Evolutionary conservation across 2,113 vertebrate species (phyloP).

Genomic region (Cepphus grylle): DNA sequence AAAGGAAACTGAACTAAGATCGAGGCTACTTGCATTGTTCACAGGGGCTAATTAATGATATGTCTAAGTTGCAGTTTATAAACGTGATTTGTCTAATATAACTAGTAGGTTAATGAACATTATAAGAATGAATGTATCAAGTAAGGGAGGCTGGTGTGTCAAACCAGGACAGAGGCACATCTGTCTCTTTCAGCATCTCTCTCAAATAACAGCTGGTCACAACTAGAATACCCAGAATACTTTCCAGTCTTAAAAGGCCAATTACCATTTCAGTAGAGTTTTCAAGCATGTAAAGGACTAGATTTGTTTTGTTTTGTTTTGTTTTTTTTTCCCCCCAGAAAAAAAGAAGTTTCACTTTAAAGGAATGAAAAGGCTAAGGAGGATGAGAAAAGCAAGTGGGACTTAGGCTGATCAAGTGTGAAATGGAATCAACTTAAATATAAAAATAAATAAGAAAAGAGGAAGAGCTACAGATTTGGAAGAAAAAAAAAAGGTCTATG

Average conservation of each 20-base stretch:
- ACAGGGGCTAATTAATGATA: not conserved
- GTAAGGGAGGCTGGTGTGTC: not conserved
- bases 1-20: not conserved
- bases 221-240: not conserved
- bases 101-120: not conserved
- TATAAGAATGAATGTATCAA: not conserved
- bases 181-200: not conserved
- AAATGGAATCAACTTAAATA: not conserved
- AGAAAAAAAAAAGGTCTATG: not conserved
- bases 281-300: not conserved
- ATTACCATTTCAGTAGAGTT: not conserved
- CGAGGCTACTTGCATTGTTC: not conserved
- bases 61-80: not conserved
- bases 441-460: not conserved
- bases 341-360: not conserved
- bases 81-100: not conserved
- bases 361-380: not conserved
- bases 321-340: not conserved
- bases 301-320: not conserved
- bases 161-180: not conserved
- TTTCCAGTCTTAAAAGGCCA: not conserved
- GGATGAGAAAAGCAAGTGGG: not conserved
- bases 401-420: not conserved
- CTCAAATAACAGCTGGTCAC: not conserved
- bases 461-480: not conserved